Percentiles rank a stretch among this genome's conserved stretches.
phyloP scores from a whole-genome alignment of 2,888 invertebrate species.

The Ochropleura plecta region DNA sequence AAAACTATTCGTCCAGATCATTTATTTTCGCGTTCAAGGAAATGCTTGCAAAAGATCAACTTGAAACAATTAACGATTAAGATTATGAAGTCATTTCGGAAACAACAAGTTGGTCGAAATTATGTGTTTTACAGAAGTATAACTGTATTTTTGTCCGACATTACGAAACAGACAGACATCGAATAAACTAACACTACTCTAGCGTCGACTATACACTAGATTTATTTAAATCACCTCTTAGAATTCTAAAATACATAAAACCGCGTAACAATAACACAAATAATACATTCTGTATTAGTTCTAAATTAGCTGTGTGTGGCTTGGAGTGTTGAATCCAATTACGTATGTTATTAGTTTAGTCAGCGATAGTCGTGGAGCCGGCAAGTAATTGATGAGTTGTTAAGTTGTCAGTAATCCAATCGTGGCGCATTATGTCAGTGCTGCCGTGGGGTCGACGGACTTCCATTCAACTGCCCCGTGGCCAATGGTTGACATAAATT shows the following conservation, averaged over 20 bases:
- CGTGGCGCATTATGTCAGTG: conserved; percentile 79
- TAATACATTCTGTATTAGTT: conserved; percentile 48
- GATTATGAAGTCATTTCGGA: conserved; percentile 29
- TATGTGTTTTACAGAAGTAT: conserved; percentile 30
- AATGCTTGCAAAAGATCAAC: conserved; percentile 43
- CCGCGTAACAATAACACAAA: conserved; percentile 51
- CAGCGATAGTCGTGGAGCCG: conserved; percentile 59
- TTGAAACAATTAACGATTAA: conserved; percentile 22
- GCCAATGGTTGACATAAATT: conserved; percentile 67
- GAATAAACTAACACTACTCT: conserved; percentile 40
- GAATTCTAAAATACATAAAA: conserved; percentile 60
- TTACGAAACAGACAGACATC: conserved; percentile 41
- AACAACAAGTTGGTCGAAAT: conserved; percentile 23
- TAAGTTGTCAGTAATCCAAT: conserved; percentile 80
- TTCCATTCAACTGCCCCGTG: conserved; percentile 71
- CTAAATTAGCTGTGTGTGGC: conserved; percentile 67
- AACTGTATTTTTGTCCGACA: conserved; percentile 26
- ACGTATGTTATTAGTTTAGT: conserved; percentile 65
- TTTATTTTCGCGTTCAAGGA: conserved; percentile 41
- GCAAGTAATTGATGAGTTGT: conserved; percentile 76
- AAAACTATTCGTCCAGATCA: conserved; percentile 46
- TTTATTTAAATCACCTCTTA: conserved; percentile 58
- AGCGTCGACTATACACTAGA: conserved; percentile 41
- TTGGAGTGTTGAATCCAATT: conserved; percentile 70
- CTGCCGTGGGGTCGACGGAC: conserved; percentile 74